Conservation (phyloP, 2,113 vertebrate species). For the Pelecanoides urinatrix region DNA sequence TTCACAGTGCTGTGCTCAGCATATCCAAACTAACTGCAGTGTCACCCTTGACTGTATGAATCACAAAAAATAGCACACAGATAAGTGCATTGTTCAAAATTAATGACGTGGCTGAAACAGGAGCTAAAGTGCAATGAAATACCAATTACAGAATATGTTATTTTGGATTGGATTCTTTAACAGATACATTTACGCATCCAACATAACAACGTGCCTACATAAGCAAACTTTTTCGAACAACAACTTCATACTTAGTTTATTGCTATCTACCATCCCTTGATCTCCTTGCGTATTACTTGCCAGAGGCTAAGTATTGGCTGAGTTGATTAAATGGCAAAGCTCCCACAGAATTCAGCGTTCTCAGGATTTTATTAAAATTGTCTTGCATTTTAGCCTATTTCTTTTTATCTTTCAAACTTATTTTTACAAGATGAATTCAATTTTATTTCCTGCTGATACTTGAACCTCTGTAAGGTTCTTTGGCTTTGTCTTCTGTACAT, state of each 20-base stretch:
- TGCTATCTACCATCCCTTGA: not conserved
- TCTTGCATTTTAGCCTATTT: not conserved
- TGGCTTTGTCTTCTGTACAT: not conserved
- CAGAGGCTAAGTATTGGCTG: not conserved
- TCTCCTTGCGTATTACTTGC: not conserved
- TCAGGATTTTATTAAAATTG: not conserved
- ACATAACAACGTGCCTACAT: not conserved
- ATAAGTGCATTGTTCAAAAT: not conserved
- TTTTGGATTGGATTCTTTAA: not conserved
- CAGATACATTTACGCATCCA: not conserved
- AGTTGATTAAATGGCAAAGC: not conserved
- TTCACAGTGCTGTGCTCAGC: not conserved
- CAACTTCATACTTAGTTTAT: not conserved
- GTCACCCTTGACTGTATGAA: not conserved
- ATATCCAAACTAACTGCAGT: not conserved
- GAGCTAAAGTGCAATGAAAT: not conserved
- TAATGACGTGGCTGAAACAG: not conserved
- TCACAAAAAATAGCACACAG: not conserved
- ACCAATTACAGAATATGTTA: not conserved
- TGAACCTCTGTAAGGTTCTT: not conserved
- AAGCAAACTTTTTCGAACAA: not conserved
- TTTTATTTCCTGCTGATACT: not conserved
- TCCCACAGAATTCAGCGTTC: not conserved
- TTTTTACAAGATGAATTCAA: not conserved
- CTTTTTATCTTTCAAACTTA: not conserved